These are phyloP conservation scores for Forpus xanthops DNA, from an alignment of 2,797 vertebrate species.

Conservation along the genomic window DNA sequence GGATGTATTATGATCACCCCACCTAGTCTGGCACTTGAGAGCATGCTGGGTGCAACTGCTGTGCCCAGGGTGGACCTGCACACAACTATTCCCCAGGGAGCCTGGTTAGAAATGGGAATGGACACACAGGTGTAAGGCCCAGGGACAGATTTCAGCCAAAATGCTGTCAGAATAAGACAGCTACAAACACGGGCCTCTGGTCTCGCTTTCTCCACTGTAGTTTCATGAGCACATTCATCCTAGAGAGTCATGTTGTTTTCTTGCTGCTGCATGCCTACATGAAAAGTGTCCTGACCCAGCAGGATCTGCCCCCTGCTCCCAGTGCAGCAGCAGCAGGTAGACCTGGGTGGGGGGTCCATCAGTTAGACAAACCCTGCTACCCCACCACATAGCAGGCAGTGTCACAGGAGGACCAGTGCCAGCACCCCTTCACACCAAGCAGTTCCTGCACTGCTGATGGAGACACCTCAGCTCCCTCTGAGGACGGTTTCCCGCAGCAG, in stretches of 20 bases:
- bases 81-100: neutral
- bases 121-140: neutral
- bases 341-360: fast-evolving
- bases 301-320: neutral
- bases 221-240: neutral
- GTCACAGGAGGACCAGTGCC: fast-evolving
- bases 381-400: fast-evolving
- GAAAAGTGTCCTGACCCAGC: neutral
- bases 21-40: neutral
- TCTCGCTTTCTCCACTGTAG: neutral
- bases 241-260: neutral
- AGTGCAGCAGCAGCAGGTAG: fast-evolving
- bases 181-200: neutral
- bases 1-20: neutral
- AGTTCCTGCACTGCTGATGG: fast-evolving
- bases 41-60: neutral
- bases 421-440: neutral
- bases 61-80: neutral
- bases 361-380: neutral
- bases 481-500: neutral
- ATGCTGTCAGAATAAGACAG: neutral
- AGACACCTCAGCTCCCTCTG: neutral
- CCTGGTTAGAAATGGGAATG: neutral
- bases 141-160: neutral
- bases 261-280: fast-evolving